Evolutionary conservation across 2,888 invertebrate species (phyloP).

Genomic region (Xylophagus ater): DNA sequence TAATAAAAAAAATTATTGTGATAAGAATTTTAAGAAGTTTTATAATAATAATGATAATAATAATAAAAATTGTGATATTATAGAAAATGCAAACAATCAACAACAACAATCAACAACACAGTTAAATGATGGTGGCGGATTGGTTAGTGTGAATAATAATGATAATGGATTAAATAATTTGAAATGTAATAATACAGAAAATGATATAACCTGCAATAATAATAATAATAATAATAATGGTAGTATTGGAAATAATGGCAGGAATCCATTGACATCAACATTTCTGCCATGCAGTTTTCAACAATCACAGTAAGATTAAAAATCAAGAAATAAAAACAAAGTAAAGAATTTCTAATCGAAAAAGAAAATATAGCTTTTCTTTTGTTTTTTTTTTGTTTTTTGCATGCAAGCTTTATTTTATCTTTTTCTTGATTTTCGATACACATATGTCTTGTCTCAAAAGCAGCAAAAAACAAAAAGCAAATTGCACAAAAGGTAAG

Average conservation of each 20-base stretch:
- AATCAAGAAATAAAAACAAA: background rate
- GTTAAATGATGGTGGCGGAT: no score
- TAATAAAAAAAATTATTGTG: background rate
- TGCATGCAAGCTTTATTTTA: background rate
- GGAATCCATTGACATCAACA: conserved; percentile 17
- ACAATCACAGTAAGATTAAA: conserved; percentile 22
- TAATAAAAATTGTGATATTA: background rate
- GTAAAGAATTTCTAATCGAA: background rate
- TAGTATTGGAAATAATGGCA: conserved; percentile 4
- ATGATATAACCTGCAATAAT: background rate
- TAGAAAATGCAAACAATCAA: conserved; percentile 2
- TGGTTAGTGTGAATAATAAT: background rate
- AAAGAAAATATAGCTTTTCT: background rate
- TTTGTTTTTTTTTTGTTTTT: background rate
- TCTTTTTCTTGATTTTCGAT: background rate
- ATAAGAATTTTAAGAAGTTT: no score
- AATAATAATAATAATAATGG: background rate
- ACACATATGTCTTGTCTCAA: background rate
- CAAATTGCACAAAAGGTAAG: conserved; percentile 4
- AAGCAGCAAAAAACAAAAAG: background rate
- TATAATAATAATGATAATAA: background rate
- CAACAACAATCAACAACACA: no score
- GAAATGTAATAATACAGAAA: background rate
- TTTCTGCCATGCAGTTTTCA: conserved; percentile 22
- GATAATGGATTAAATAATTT: background rate